Evolutionary conservation across 2,113 vertebrate genomes (phyloP).

Genomic region (Sakesphorus luctuosus): DNA sequence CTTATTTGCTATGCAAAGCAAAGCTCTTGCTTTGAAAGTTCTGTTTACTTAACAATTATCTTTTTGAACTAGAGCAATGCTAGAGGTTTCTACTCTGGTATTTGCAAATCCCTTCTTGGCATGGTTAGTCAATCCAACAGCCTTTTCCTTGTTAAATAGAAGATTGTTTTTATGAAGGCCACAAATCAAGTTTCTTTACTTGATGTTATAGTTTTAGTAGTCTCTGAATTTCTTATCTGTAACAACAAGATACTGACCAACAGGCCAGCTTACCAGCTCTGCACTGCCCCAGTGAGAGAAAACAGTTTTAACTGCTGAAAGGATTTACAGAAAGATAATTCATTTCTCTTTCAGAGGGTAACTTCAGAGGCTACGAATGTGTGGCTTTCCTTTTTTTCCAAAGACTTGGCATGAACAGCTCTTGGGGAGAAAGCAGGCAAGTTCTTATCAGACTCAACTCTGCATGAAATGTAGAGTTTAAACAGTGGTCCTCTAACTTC

Average conservation of each 20-base stretch:
- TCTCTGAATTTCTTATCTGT: conserved; percentile 3
- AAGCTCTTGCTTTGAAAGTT: conserved; percentile 48
- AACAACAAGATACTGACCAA: not conserved
- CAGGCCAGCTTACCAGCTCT: not conserved
- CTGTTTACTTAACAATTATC: conserved; percentile 57
- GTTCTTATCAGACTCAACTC: not conserved
- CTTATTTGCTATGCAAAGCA: conserved; percentile 52
- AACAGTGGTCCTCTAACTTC: not conserved
- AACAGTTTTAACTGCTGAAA: not conserved
- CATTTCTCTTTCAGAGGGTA: not conserved
- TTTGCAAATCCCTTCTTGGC: conserved; percentile 47
- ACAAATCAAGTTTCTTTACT: conserved; percentile 16
- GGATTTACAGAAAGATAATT: not conserved
- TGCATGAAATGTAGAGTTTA: not conserved
- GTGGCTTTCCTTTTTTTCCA: conserved; percentile 5
- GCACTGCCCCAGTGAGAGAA: not conserved
- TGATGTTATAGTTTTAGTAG: not conserved
- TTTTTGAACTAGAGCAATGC: conserved; percentile 38
- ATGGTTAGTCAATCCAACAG: not conserved
- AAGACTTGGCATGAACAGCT: not conserved
- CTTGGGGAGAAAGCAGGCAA: not conserved
- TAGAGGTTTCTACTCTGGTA: conserved; percentile 28
- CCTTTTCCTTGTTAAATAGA: conserved; percentile 18
- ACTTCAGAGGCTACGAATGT: not conserved
- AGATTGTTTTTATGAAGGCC: conserved; percentile 8